phyloP scores from a whole-genome alignment of 2,888 invertebrate genomes.

The Eledone cirrhosa region DNA sequence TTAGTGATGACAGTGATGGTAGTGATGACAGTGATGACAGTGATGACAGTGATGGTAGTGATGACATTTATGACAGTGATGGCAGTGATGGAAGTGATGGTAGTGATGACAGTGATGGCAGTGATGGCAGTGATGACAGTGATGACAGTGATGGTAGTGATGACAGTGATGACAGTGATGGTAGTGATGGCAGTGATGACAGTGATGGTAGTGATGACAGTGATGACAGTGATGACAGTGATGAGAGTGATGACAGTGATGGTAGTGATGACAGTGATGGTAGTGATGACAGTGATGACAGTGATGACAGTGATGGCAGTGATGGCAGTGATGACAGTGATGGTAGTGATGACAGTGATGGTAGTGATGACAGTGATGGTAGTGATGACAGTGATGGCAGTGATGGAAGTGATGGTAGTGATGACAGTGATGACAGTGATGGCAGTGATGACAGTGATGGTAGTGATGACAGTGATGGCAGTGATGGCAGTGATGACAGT shows the following conservation, averaged over 20 bases:
- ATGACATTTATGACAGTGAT: too few relatives aligned
- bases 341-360: slow-evolving; percentile 22
- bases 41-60: slow-evolving; percentile 25
- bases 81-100: too few relatives aligned
- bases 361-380: background rate
- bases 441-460: background rate
- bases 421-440: background rate
- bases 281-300: background rate
- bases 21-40: slow-evolving; percentile 30
- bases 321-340: slow-evolving; percentile 6
- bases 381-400: too few relatives aligned
- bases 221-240: slow-evolving; percentile 20
- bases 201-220: background rate
- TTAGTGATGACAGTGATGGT: too few relatives aligned
- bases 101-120: slow-evolving; percentile 29
- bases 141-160: slow-evolving; percentile 14
- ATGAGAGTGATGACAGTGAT: too few relatives aligned
- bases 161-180: slow-evolving; percentile 21
- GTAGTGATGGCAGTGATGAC: background rate
- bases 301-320: background rate
- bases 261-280: background rate
- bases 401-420: too few relatives aligned
- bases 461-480: background rate
- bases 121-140: slow-evolving; percentile 7
- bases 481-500: slow-evolving; percentile 6